phyloP scores from a whole-genome alignment of 2,888 invertebrate genomes.

The Julus scandinavius region DNA sequence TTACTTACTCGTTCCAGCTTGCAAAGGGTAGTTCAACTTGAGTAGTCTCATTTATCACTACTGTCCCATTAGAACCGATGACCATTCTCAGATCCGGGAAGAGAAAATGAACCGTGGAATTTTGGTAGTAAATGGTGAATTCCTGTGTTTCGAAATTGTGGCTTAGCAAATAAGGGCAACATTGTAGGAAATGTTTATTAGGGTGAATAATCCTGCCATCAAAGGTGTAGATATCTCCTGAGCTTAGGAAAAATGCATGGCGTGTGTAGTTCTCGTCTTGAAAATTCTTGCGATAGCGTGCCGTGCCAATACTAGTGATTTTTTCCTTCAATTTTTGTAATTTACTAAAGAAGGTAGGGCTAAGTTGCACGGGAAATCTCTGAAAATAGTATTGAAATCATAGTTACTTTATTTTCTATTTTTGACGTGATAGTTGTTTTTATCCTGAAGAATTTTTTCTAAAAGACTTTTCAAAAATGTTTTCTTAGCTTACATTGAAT shows the following conservation, averaged over 20 bases:
- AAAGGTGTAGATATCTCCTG: background rate
- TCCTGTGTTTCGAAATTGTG: background rate
- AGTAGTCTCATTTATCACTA: background rate
- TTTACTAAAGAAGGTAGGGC: background rate
- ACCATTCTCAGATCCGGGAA: background rate
- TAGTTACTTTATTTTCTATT: too few relatives aligned
- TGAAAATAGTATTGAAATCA: background rate
- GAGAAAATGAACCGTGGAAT: background rate
- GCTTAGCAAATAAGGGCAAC: background rate
- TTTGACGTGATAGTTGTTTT: too few relatives aligned
- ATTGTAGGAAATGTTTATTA: background rate
- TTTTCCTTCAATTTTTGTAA: background rate
- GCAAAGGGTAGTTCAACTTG: background rate
- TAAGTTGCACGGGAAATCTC: background rate
- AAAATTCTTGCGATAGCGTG: background rate
- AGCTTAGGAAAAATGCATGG: background rate
- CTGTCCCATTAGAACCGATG: background rate
- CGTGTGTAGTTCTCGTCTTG: background rate
- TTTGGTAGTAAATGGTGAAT: background rate
- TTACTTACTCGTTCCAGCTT: background rate
- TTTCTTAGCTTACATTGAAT: background rate
- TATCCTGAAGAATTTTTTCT: too few relatives aligned
- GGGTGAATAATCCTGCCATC: background rate
- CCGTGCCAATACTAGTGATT: background rate
- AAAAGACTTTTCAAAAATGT: background rate